Conservation (phyloP, 2,797 vertebrate genomes). For the Chiloscyllium punctatum region DNA sequence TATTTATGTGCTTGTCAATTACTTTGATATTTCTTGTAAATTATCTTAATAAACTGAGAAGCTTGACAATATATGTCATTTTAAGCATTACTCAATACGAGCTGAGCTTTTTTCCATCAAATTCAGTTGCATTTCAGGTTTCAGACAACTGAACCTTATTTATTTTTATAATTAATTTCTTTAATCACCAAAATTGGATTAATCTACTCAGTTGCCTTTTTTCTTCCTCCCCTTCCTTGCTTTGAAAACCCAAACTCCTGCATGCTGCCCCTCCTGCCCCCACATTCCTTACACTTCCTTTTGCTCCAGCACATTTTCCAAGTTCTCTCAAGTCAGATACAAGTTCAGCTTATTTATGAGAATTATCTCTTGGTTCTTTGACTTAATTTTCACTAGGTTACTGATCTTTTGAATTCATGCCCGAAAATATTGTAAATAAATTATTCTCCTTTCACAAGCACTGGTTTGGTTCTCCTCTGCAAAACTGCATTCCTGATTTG, state of each 20-base stretch:
- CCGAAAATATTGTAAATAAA: background rate
- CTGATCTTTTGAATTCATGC: background rate
- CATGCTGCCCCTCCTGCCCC: too few relatives aligned
- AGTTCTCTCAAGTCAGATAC: background rate
- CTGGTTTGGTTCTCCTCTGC: background rate
- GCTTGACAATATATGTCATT: too few relatives aligned
- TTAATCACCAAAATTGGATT: background rate
- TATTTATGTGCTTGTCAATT: too few relatives aligned
- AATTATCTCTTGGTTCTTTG: background rate
- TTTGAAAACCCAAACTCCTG: background rate
- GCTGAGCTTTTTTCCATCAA: too few relatives aligned
- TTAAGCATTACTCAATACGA: too few relatives aligned
- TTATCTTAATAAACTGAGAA: too few relatives aligned
- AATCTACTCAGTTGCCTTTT: background rate
- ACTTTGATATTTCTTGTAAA: too few relatives aligned
- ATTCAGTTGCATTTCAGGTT: too few relatives aligned
- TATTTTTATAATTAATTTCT: background rate
- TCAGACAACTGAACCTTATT: too few relatives aligned
- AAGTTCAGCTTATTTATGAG: background rate
- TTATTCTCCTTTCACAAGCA: background rate
- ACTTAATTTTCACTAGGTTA: background rate
- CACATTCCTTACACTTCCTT: background rate
- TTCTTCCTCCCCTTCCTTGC: background rate
- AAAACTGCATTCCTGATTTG: background rate
- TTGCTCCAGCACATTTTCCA: background rate